Conservation (phyloP, 1,140 invertebrate species). For the Pseudobourletiella spinata region DNA sequence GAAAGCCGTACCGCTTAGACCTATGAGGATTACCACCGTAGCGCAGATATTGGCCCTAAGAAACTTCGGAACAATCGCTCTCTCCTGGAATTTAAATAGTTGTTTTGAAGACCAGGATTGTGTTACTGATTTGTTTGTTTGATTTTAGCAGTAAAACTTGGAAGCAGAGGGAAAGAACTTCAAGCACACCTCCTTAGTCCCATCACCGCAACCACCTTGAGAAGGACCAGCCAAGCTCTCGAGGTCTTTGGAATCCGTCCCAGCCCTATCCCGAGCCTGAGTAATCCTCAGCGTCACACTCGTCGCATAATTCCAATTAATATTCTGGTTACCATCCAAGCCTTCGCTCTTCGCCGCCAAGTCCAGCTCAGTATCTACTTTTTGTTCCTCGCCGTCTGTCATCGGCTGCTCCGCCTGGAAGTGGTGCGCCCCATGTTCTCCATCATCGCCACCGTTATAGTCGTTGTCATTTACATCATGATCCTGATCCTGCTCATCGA, state of each 20-base stretch:
- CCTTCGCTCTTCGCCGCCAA: slow-evolving; percentile 83
- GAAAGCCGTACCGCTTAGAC: too few species aligned
- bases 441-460: slow-evolving; percentile 37
- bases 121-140: too few species aligned
- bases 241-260: slow-evolving; percentile 69
- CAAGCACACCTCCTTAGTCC: slow-evolving; percentile 68
- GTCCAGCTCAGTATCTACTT: slow-evolving; percentile 76
- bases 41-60: too few species aligned
- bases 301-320: slow-evolving; percentile 60
- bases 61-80: too few species aligned
- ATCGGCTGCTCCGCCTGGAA: neutral
- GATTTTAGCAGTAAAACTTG: too few species aligned
- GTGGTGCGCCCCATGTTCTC: slow-evolving; percentile 35
- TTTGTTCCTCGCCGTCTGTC: slow-evolving; percentile 47
- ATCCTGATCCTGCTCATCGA: slow-evolving; percentile 37
- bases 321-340: slow-evolving; percentile 89
- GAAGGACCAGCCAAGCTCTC: slow-evolving; percentile 73
- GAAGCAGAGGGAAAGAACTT: too few species aligned
- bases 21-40: too few species aligned
- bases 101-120: too few species aligned
- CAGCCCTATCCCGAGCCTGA: slow-evolving; percentile 81
- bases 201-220: slow-evolving; percentile 86
- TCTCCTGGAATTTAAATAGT: too few species aligned
- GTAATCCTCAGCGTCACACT: slow-evolving; percentile 70
- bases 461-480: slow-evolving; percentile 39